Conservation (phyloP, 2,888 invertebrate species). For the Camponotus fellah region DNA sequence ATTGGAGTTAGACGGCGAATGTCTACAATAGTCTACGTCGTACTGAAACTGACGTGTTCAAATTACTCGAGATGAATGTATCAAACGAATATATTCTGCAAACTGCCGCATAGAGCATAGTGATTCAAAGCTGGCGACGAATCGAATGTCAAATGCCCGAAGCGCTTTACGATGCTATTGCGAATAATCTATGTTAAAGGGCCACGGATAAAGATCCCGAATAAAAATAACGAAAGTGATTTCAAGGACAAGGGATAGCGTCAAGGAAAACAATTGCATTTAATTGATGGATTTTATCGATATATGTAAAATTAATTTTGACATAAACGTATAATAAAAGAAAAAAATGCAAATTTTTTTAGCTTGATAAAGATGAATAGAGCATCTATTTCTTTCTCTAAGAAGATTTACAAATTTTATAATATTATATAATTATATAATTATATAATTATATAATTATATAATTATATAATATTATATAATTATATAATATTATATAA, state of each 20-base stretch:
- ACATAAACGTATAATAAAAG: not conserved
- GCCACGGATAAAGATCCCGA: too few species aligned
- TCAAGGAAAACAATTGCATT: not conserved
- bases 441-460: too few species aligned
- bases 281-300: not conserved
- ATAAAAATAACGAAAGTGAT: not conserved
- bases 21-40: constrained; percentile 24
- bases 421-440: too few species aligned
- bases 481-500: too few species aligned
- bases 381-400: not conserved
- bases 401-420: not conserved
- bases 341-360: not conserved
- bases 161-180: not conserved
- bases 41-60: constrained; percentile 13
- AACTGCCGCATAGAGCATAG: not conserved
- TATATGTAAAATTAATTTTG: not conserved
- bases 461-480: too few species aligned
- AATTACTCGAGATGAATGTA: constrained; percentile 30
- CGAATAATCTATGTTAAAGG: not conserved
- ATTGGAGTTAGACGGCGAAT: constrained; percentile 21
- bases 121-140: constrained; percentile 18
- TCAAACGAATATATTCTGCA: constrained; percentile 27
- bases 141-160: constrained; percentile 28
- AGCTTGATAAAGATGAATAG: not conserved
- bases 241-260: not conserved